Evolutionary conservation across 2,113 vertebrate genomes (phyloP).

Genomic region (Sorex fumeus): DNA sequence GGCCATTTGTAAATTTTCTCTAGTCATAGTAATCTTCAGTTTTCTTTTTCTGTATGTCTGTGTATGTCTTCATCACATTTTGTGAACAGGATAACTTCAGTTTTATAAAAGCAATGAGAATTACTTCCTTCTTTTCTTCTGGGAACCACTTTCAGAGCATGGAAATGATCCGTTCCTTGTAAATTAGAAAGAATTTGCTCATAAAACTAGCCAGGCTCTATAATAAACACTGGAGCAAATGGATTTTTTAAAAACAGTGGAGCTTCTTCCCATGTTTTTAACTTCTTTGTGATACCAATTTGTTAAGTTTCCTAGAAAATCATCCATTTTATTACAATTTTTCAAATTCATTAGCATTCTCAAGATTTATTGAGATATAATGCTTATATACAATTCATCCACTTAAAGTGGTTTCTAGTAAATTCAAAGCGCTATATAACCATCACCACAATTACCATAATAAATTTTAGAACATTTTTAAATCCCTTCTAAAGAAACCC

Average conservation of each 20-base stretch:
- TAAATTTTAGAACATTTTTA: neutral
- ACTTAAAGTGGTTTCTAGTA: neutral
- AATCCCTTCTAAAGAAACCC: constrained; percentile 23
- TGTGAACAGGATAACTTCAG: constrained; percentile 58
- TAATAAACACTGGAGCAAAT: constrained; percentile 45
- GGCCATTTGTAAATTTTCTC: neutral
- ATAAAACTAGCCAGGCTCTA: neutral
- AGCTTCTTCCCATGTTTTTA: constrained; percentile 34
- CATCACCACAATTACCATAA: neutral
- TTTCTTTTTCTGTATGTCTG: constrained; percentile 30
- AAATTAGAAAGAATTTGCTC: constrained; percentile 51
- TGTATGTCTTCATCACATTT: constrained; percentile 27
- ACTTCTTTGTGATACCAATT: constrained; percentile 48
- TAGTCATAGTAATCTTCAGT: neutral
- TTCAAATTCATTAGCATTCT: constrained; percentile 42
- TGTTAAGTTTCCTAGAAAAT: constrained; percentile 52
- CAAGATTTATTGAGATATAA: neutral
- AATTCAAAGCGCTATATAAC: neutral
- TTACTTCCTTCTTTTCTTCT: constrained; percentile 24
- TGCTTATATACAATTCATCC: neutral
- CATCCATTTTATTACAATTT: constrained; percentile 48
- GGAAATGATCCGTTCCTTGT: constrained; percentile 23
- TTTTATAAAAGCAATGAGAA: constrained; percentile 45
- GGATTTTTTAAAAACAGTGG: constrained; percentile 16
- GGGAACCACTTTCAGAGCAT: constrained; percentile 30